These are phyloP conservation scores for Brachyalestes nurse DNA, from an alignment of 2,797 vertebrate species.

Conservation along the genomic window DNA sequence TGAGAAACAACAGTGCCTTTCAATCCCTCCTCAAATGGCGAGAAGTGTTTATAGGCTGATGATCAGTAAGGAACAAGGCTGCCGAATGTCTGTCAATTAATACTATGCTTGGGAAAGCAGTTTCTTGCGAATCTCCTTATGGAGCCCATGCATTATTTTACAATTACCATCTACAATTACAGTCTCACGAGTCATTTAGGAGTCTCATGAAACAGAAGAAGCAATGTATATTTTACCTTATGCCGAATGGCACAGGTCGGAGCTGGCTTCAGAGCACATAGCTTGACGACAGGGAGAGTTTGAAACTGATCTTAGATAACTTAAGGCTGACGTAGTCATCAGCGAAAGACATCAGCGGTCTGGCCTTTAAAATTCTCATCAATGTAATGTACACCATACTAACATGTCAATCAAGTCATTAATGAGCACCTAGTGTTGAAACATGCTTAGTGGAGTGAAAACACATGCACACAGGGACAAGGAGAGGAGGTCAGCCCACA, in stretches of 20 bases:
- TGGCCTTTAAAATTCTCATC: constrained; percentile 72
- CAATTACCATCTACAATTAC: background rate
- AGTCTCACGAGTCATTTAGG: background rate
- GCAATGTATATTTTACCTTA: constrained; percentile 22
- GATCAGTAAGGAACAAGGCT: background rate
- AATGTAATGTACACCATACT: constrained; percentile 79
- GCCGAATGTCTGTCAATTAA: background rate
- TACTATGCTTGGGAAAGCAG: background rate
- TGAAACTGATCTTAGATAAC: constrained; percentile 76
- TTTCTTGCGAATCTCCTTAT: background rate
- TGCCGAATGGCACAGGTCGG: constrained; percentile 52
- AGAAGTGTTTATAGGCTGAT: constrained; percentile 2
- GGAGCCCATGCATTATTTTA: background rate
- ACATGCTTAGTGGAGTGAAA: constrained; percentile 16
- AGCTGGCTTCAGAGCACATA: constrained; percentile 45
- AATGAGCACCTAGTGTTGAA: constrained; percentile 53
- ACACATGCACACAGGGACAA: background rate
- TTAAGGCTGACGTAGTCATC: constrained; percentile 75
- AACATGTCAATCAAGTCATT: constrained; percentile 71
- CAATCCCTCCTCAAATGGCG: constrained; percentile 41
- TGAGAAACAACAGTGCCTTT: constrained; percentile 59
- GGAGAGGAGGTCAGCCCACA: background rate
- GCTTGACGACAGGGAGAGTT: constrained; percentile 67
- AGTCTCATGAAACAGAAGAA: constrained; percentile 1
- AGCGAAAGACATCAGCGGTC: constrained; percentile 73